phyloP scores from a whole-genome alignment of 2,888 invertebrate species.

The Dyspetes luteomarginatus region DNA sequence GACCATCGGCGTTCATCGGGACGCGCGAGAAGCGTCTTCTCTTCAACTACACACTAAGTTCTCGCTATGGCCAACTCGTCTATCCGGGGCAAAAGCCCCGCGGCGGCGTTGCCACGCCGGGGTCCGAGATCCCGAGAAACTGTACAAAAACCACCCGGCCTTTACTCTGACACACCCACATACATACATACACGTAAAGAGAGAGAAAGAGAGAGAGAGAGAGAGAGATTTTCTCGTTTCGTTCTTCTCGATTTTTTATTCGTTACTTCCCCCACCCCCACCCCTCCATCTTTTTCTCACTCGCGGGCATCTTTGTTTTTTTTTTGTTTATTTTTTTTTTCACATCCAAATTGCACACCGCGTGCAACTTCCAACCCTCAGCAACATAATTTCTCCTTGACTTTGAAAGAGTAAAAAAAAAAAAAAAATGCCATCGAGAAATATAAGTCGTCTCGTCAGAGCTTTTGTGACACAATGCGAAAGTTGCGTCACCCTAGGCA shows the following conservation, averaged over 20 bases:
- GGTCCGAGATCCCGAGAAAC: slow-evolving; percentile 75
- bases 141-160: slow-evolving; percentile 78
- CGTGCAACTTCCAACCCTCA: slow-evolving; percentile 32
- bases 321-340: slow-evolving; percentile 1
- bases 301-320: slow-evolving; percentile 21
- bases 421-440: slow-evolving; percentile 16
- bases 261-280: slow-evolving; percentile 41
- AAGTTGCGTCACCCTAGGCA: not conserved
- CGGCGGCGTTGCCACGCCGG: slow-evolving; percentile 80
- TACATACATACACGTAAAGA: slow-evolving; percentile 31
- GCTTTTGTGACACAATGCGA: not conserved
- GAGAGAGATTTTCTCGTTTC: slow-evolving; percentile 44
- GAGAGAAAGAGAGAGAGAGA: slow-evolving; percentile 40
- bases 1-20: slow-evolving; percentile 54
- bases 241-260: slow-evolving; percentile 42
- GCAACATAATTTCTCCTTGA: slow-evolving; percentile 31
- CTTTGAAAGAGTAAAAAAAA: slow-evolving; percentile 39
- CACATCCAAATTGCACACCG: slow-evolving; percentile 47
- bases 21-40: slow-evolving; percentile 58
- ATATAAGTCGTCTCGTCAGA: not conserved
- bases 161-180: slow-evolving; percentile 65
- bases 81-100: slow-evolving; percentile 71
- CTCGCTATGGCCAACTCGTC: slow-evolving; percentile 55
- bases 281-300: slow-evolving; percentile 11
- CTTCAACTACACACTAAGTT: slow-evolving; percentile 50